Percentiles rank a stretch among this genome's conserved stretches.
These are phyloP conservation scores for Neodontobutis hainanensis DNA, from an alignment of 2,113 vertebrate genomes.

Conservation along the genomic window DNA sequence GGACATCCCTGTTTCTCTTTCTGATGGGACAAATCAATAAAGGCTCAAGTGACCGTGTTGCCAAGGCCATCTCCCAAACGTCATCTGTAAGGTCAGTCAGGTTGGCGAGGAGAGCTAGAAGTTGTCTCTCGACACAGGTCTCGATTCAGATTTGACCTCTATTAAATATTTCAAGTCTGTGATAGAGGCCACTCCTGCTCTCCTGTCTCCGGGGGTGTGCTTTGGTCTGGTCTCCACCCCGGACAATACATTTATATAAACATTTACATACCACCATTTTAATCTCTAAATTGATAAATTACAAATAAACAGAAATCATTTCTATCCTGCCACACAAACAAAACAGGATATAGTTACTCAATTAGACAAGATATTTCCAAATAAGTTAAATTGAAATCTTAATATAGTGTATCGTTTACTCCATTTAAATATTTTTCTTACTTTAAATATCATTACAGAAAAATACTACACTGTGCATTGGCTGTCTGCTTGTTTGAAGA, in stretches of 20 bases:
- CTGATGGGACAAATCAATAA: conserved; percentile 47
- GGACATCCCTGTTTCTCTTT: conserved; percentile 28
- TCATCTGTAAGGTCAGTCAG: conserved; percentile 50
- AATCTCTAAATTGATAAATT: conserved; percentile 59
- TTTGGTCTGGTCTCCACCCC: conserved; percentile 43
- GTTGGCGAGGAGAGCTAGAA: conserved; percentile 25
- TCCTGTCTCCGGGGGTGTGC: conserved; percentile 26
- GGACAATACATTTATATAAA: conserved; percentile 29
- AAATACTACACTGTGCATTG: conserved; percentile 77
- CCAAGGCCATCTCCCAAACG: conserved; percentile 51
- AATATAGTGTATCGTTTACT: conserved; percentile 70
- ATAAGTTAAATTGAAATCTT: conserved; percentile 76
- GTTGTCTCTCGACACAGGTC: background rate
- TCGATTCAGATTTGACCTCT: conserved; percentile 6
- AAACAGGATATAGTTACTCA: conserved; percentile 59
- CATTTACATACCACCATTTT: conserved; percentile 34
- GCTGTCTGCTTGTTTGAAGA: conserved; percentile 70
- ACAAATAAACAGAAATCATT: conserved; percentile 62
- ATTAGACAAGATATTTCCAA: conserved; percentile 68
- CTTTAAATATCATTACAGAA: conserved; percentile 78
- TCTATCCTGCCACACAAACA: conserved; percentile 54
- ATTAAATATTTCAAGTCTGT: background rate
- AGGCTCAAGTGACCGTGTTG: conserved; percentile 51
- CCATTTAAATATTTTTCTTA: conserved; percentile 75
- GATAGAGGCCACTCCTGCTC: conserved; percentile 3